These are phyloP conservation scores for Spinus pinus DNA, from an alignment of 2,797 vertebrate genomes.

Conservation along the genomic window DNA sequence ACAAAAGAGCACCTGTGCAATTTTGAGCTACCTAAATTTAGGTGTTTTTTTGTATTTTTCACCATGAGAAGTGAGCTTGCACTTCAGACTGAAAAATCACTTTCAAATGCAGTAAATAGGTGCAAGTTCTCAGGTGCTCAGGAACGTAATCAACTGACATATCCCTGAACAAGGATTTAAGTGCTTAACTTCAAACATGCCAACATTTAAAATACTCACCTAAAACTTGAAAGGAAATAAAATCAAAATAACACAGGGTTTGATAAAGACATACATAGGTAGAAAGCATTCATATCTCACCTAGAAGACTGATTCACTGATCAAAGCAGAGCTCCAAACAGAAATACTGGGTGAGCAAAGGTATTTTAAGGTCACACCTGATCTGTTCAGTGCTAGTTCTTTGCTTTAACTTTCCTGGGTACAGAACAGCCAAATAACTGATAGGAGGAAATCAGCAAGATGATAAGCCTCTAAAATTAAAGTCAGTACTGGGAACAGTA, in stretches of 20 bases:
- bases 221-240: neutral
- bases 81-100: neutral
- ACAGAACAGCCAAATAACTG: neutral
- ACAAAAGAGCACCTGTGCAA: neutral
- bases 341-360: neutral
- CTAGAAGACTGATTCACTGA: neutral
- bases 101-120: neutral
- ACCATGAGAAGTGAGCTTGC: neutral
- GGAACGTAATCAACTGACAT: neutral
- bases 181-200: neutral
- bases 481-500: neutral
- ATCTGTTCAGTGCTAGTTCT: fast-evolving
- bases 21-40: neutral
- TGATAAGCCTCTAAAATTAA: neutral
- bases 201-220: neutral
- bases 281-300: neutral
- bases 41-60: neutral
- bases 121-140: neutral
- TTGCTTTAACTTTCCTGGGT: neutral
- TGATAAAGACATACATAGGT: neutral
- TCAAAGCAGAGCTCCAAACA: neutral
- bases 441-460: neutral
- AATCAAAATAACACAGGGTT: neutral
- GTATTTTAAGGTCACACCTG: neutral
- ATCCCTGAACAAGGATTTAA: neutral